Evolutionary conservation across 1,140 invertebrate genomes (phyloP), one percentile per base, ranked within the genome.

Genomic region (Lordiphosa collinella): DNA sequence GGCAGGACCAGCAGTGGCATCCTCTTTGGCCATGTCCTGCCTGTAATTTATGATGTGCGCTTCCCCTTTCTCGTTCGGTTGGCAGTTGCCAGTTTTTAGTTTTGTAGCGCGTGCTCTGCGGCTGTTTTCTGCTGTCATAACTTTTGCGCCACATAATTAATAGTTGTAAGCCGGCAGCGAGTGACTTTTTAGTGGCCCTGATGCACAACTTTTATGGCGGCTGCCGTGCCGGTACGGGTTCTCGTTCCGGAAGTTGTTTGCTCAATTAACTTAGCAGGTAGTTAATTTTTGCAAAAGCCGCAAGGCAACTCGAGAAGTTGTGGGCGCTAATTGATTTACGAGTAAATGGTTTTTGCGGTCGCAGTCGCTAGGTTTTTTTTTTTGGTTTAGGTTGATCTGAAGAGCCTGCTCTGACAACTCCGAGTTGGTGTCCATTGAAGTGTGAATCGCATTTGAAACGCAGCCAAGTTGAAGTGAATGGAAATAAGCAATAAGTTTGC

Each of bases 181-280:
- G 61, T 73, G 60, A 56, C 57, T 82, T 82, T 84, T 82, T 78
- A 84, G 78, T 71, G 65, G 47, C 58, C 49, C 56, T 44, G 44
- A 35, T 65, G 51, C 54, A 52, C 72, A 82, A 79, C 75, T 79
- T 79, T 82, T 75, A 43, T 71, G 71, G 53, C 75, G 46, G 51
- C 51, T 61, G 18, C 46, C 46, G 29, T 40, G 34, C 50, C 62
- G 38, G 52, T 55, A n/a, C n/a, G n/a, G n/a, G n/a, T 29, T 29
- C 9, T 36, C 41, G 54, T 54, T 70, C 65, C 52, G 10, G 32
- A 60, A 63, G 56, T 73, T 82, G 80, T 61, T 80, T 80, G 82
- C 75, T 86, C 80, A 86, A 86, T 86, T 86, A 86, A 86, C 82
- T 86, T 86, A 82, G 75, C 82, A 86, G 80, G 80, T 86, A 86